A percentile compares a stretch with the other conserved stretches of the same genome.
Conservation (phyloP, 1,140 invertebrate genomes). For the Melitaea cinxia region DNA sequence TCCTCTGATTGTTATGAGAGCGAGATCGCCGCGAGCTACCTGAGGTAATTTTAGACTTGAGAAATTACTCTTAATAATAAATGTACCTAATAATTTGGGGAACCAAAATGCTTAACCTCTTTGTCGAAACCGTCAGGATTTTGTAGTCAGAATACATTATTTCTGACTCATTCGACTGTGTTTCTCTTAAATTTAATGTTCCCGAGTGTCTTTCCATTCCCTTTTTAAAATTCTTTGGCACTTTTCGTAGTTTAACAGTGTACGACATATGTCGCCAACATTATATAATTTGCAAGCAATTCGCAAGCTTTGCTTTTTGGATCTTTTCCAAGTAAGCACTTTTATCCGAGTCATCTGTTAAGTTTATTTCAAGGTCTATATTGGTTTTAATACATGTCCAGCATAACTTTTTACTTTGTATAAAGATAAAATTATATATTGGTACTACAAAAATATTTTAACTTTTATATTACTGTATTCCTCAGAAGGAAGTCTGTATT, state of each 20-base stretch:
- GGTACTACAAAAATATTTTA: no score
- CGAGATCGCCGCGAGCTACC: constrained; percentile 72
- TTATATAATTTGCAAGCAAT: constrained; percentile 70
- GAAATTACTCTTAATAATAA: constrained; percentile 80
- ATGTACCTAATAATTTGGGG: constrained; percentile 60
- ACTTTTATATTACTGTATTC: no score
- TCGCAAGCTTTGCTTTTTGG: constrained; percentile 60
- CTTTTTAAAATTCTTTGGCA: constrained; percentile 55
- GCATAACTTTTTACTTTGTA: constrained; percentile 7
- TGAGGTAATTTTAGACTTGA: constrained; percentile 74
- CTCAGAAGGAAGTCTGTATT: no score
- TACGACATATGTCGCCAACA: constrained; percentile 55
- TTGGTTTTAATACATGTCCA: constrained; percentile 24
- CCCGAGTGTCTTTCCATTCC: constrained; percentile 29
- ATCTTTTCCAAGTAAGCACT: constrained; percentile 64
- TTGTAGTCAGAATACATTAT: constrained; percentile 42
- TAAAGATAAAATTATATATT: no score
- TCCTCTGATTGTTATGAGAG: constrained; percentile 62
- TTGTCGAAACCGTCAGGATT: constrained; percentile 40
- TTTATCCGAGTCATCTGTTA: constrained; percentile 67
- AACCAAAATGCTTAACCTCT: constrained; percentile 32
- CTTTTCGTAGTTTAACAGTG: constrained; percentile 56
- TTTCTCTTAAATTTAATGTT: constrained; percentile 12
- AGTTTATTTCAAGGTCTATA: constrained; percentile 57
- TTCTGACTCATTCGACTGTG: constrained; percentile 47